Evolutionary conservation across 37 sponge, comb jelly and placozoan species (phyloP).

Genomic region (Agelas oroides): DNA sequence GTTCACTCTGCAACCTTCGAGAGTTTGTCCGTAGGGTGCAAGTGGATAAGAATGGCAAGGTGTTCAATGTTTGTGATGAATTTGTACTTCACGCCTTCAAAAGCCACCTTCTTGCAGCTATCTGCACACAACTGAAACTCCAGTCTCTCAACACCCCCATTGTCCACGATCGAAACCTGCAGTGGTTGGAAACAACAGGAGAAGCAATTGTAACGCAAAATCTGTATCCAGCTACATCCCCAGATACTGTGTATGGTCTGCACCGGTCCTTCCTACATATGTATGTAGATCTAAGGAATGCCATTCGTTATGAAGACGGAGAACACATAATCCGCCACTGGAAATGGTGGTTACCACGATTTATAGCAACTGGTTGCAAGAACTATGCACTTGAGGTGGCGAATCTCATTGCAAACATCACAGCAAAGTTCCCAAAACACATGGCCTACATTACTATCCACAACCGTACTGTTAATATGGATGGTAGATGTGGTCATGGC

Average conservation of each 20-base stretch:
- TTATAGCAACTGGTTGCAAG: constrained; percentile 35
- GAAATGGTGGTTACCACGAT: constrained; percentile 24
- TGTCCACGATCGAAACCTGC: background rate
- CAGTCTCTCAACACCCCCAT: background rate
- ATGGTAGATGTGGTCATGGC: constrained; percentile 28
- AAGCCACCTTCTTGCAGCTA: constrained; percentile 7
- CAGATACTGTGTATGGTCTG: constrained; percentile 4
- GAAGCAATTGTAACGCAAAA: background rate
- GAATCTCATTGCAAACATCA: constrained; percentile 2
- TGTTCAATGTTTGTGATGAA: constrained; percentile 31
- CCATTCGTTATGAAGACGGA: constrained; percentile 39
- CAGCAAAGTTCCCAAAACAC: constrained; percentile 29
- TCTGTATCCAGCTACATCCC: background rate
- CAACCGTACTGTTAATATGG: constrained; percentile 42
- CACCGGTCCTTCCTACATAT: constrained; percentile 10
- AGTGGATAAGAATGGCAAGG: constrained; percentile 28
- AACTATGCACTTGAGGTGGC: constrained; percentile 18
- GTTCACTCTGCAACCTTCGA: background rate
- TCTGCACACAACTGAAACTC: background rate
- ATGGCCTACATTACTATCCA: constrained; percentile 42
- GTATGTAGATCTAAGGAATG: constrained; percentile 6
- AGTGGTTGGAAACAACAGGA: constrained; percentile 2
- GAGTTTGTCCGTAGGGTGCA: background rate
- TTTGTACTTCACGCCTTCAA: constrained; percentile 13
- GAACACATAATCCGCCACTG: constrained; percentile 18